Base-by-base conservation (phyloP, 2,113 vertebrate species). In the Plestiodon gilberti region DNA sequence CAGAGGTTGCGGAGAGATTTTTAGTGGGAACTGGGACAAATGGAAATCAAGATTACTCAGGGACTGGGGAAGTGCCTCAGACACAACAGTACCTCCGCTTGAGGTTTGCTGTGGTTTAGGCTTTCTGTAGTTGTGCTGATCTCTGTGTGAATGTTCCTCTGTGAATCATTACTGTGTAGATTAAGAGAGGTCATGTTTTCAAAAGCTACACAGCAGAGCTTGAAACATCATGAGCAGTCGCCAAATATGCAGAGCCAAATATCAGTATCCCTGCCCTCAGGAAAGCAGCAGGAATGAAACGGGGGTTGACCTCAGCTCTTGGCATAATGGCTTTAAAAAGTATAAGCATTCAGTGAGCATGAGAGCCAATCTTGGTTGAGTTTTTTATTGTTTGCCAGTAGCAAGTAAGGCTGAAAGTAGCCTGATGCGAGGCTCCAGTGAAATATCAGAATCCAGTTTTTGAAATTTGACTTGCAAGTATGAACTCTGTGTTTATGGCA, bases 121-220 rank as follows among this genome's bases (percentile, higher is more conserved):
- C 62, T 87, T 93, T 90, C 64, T 86, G 23, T 43, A 91, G 28
- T 86, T 95, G n/a, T 90, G 89, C 87, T 94, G 89, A 91, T 92
- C 78, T 86, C 61, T 75, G 20, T 85, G 78, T 61, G 81, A 70
- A 6, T 65, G 5, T 80, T 73, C 67, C 70, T 52, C 85, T 52
- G 13, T 55, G 18, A 89, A 89, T 73, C 88, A 91, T 91, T 90
- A n/a, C n/a, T n/a, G n/a, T n/a, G n/a, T n/a, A 92, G 82, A 87
- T 93, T 92, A 93, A 95, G 90, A 23, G 84, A 81, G 70, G 0
- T 83, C 76, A 1, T 89, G 87, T 92, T 96, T 95, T 93, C 84
- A 90, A 93, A 94, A 93, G 88, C 83, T 94, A 78, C 59, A 82
- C 28, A 84, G 25, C 10, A 8, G 78, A 82, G 69, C 76, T 65